Base-by-base conservation (phyloP, 1,140 invertebrate genomes). In the Drosophila mojavensis region DNA sequence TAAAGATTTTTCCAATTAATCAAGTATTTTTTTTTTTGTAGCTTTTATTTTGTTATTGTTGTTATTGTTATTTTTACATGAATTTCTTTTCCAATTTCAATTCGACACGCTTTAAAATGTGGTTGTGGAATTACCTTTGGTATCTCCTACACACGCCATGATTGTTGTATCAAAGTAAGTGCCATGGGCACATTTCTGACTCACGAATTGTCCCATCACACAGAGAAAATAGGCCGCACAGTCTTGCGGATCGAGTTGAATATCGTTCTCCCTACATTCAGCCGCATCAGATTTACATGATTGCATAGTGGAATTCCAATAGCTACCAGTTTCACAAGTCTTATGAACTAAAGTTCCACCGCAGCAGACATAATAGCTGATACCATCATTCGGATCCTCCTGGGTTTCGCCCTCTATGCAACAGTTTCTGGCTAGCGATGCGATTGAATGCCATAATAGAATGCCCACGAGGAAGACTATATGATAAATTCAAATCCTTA, bases 161-260 rank as follows among this genome's bases (percentile, higher is more conserved):
- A 71, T 30, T 36, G 53, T 10, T 9, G 53, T 20, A 45, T 71
- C 47, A 28, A 71, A 71, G 17, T 53, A 71, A 9, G 36, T 9
- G 5, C 51, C 20, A 26, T n/a, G 51, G 2, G 28, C 43, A 53
- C 53, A 59, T n/a, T 36, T 71, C 15, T 45, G 53, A 17, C 20
- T 66, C 6, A 66, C 36, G 53, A 71, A 36, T 41, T 65, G 36
- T 17, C 53, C 61, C n/a, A 15, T 60, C 7, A 17, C n/a, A 7
- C 56, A 68, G 4, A 61, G 41, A 10, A 51, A 75, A 41, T 74
- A 74, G 9, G 56, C 63, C 15, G 65, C 65, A 33, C 71, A 74
- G 48, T 74, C 33, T 20, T 53, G 41, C 0, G 51, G 56, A 61
- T 74, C 58, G 13, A 69, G n/a, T 15, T 61, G 10, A 1, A 67